Evolutionary conservation across 2,888 invertebrate genomes (phyloP), one percentile per base, ranked within the genome.

Genomic region (Lamellibrachia columna): DNA sequence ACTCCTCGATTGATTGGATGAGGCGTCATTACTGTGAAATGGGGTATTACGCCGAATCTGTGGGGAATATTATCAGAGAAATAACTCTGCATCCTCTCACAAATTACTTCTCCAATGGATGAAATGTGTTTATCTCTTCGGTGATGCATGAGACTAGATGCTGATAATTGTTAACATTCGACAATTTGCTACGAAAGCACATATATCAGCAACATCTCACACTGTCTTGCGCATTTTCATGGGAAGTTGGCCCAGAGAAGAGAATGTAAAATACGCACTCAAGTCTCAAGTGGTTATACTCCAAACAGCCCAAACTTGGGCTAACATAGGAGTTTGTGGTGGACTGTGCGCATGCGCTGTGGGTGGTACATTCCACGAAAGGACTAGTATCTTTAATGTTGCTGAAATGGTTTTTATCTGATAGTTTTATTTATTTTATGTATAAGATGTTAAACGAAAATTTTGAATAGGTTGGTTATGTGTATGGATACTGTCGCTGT

Each of bases 21-120:
- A 75, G n/a, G 75, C n/a, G 15, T 75, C 75, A 75, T 75, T 75
- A 75, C 75, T 75, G 75, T 75, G 75, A 75, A 75, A 75, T 75
- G 75, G 75, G 22, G 75, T 75, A 75, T 75, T 75, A 75, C 75
- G n/a, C 75, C 22, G 22, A 75, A 22, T 75, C 75, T 75, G 15
- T 75, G 75, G 75, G 75, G 75, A 75, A 75, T 75, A 22, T n/a
- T 75, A 75, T 75, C 75, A 75, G 75, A 22, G 22, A 75, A 75
- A 75, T 75, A 75, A 75, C 75, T 75, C 3, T 11, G 75, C 75
- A 75, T 75, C 75, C 75, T 15, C 75, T 75, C 75, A 22, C 75
- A 75, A 75, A 75, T 75, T 75, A 75, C 75, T 75, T 75, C 75
- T 75, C 22, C 6, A n/a, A 22, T 75, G 75, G 75, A 75, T 75